Percentiles rank a stretch among this genome's conserved stretches.
phyloP scores from a whole-genome alignment of 2,797 vertebrate genomes.

The Chaetodon trifasciatus region DNA sequence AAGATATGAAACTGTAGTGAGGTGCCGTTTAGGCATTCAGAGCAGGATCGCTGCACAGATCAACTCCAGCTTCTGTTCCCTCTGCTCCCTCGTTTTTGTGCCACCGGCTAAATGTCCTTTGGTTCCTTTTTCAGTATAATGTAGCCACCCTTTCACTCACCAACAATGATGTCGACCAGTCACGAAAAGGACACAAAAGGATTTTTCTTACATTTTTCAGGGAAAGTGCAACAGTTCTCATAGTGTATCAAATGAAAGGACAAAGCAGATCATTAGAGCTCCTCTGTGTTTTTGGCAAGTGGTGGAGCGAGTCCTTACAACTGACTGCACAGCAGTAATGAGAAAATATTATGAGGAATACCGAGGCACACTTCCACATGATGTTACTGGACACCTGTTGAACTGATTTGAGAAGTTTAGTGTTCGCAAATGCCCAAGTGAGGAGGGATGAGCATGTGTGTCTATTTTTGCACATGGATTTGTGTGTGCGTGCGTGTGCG shows the following conservation, averaged over 20 bases:
- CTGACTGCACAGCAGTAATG: constrained; percentile 54
- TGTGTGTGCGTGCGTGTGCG: neutral
- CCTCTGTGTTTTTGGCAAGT: constrained; percentile 48
- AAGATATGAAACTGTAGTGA: neutral
- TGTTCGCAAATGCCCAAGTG: neutral
- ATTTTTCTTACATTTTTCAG: constrained; percentile 20
- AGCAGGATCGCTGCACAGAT: constrained; percentile 9
- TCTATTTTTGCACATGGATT: neutral
- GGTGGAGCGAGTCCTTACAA: constrained; percentile 34
- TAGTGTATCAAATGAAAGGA: constrained; percentile 18
- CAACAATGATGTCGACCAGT: constrained; percentile 1
- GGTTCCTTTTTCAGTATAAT: constrained; percentile 37
- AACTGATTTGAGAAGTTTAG: neutral
- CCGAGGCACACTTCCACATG: neutral
- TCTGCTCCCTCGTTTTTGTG: constrained; percentile 34
- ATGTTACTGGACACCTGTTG: constrained; percentile 1
- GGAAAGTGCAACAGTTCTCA: constrained; percentile 20
- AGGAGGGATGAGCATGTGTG: neutral
- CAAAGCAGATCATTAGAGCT: constrained; percentile 44
- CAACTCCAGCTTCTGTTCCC: constrained; percentile 19
- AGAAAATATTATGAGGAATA: constrained; percentile 28
- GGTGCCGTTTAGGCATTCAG: constrained; percentile 21
- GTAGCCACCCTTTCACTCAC: constrained; percentile 23
- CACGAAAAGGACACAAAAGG: constrained; percentile 22
- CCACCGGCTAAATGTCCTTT: constrained; percentile 33